Base-by-base conservation (phyloP, 2,113 vertebrate species). In the Sardina pilchardus region DNA sequence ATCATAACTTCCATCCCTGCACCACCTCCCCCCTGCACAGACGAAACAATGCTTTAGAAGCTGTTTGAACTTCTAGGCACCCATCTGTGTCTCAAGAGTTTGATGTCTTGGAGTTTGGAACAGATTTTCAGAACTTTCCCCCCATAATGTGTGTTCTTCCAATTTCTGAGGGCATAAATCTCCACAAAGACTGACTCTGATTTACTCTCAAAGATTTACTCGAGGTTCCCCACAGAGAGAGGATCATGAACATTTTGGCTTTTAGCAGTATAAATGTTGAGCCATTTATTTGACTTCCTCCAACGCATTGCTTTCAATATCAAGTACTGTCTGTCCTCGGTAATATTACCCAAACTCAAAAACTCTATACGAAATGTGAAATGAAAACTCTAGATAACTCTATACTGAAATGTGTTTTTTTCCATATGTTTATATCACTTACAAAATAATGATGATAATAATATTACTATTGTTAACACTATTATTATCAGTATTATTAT, bases 21-120 rank as follows among this genome's bases (percentile, higher is more conserved):
- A 12, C 71, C 34, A 12, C 81, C 45, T 47, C 87, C 87, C 47
- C 50, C 86, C 88, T 89, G 53, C 7, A 84, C 63, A 53, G 83
- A 89, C 71, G 75, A 87, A 90, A 92, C 93, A 93, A 91, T 91
- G 91, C 88, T 17, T 4, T 12, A 89, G 90, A 89, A 81, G 89
- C 88, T 87, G 91, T 92, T 94, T 93, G 89, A 93, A 93, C 91
- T 91, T 89, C 84, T 12, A 88, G 71, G 90, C 92, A 87, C 87
- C 88, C 93, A 92, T 90, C 92, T 90, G 94, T 88, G 90, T 89
- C 92, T 88, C 87, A 44, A 89, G 78, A 90, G 88, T 90, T 92
- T 86, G 88, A 92, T 89, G 92, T 91, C 92, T 88, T 87, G 91
- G 87, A 81, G 90, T 67, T 0, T 83, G 87, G 88, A 87, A 67